Percentiles rank a stretch among this genome's conserved stretches.
These are phyloP conservation scores for Brachionus manjavacas DNA, from an alignment of 1,140 invertebrate species.

Conservation along the genomic window DNA sequence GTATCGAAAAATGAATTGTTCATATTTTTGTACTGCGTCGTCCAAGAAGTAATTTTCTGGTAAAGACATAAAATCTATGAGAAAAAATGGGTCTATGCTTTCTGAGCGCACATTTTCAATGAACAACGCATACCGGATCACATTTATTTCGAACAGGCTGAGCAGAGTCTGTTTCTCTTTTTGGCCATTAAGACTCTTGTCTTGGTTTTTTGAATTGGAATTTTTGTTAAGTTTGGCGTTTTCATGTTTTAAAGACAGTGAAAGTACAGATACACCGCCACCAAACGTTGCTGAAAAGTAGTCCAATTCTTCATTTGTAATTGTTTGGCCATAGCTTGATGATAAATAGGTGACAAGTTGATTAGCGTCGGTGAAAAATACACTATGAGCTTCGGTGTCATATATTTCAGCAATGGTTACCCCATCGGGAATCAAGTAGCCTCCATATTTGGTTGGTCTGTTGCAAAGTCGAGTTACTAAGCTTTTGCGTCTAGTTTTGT, in stretches of 20 bases:
- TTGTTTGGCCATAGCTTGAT: constrained; percentile 18
- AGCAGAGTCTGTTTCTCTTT: constrained; percentile 9
- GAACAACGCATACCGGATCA: constrained; percentile 29
- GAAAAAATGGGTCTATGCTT: constrained; percentile 37
- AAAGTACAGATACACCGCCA: neutral
- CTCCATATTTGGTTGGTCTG: constrained; percentile 24
- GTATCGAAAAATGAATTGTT: constrained; percentile 36
- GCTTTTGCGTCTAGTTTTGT: constrained; percentile 35
- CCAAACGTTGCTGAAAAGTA: constrained; percentile 37
- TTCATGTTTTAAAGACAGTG: neutral
- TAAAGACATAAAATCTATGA: constrained; percentile 40
- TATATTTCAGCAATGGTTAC: constrained; percentile 38
- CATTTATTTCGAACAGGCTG: constrained; percentile 29
- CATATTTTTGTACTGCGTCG: neutral
- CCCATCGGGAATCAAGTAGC: constrained; percentile 20
- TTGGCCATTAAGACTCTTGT: neutral
- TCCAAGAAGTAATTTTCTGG: constrained; percentile 30
- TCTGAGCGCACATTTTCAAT: constrained; percentile 26
- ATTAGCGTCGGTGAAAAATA: constrained; percentile 37
- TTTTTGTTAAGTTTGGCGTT: neutral
- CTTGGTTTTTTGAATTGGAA: neutral
- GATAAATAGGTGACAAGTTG: constrained; percentile 28
- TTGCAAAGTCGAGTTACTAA: constrained; percentile 32
- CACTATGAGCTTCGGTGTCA: constrained; percentile 37
- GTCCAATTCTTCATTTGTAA: constrained; percentile 30